Evolutionary conservation across 2,888 invertebrate species (phyloP).

Genomic region (Baccha elongata): DNA sequence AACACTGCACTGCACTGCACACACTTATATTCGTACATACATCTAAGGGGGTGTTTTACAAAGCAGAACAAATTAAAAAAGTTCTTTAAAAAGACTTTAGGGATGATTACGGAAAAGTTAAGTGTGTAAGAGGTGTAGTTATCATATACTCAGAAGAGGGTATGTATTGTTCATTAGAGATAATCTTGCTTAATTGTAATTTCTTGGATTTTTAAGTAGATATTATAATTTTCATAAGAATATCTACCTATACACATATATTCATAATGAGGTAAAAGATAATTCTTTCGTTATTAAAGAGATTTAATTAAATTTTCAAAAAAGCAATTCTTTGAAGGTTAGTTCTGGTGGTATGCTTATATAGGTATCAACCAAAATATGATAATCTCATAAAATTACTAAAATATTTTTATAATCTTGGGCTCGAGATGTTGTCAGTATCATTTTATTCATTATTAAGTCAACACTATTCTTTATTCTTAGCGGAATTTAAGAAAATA

Average conservation of each 20-base stretch:
- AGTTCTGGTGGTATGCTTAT: no score
- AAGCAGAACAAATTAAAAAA: conserved; percentile 29
- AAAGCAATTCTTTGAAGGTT: no score
- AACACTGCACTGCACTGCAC: not conserved
- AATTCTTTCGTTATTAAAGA: conserved; percentile 60
- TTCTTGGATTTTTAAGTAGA: conserved; percentile 61
- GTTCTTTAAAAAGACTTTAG: conserved; percentile 26
- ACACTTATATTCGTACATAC: not conserved
- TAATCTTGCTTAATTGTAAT: conserved; percentile 72
- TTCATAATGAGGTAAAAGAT: conserved; percentile 54
- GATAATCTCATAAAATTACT: no score
- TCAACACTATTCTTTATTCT: no score
- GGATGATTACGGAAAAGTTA: conserved; percentile 23
- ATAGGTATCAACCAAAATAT: no score
- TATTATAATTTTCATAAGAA: conserved; percentile 57
- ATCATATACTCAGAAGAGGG: conserved; percentile 48
- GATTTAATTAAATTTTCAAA: conserved; percentile 62
- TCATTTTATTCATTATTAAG: no score
- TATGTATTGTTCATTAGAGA: conserved; percentile 67
- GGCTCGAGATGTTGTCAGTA: no score
- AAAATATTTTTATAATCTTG: no score
- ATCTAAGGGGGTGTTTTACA: conserved; percentile 10
- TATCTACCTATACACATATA: no score
- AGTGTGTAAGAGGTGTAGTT: conserved; percentile 47
- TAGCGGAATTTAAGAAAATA: no score